Evolutionary conservation across 2,888 invertebrate genomes (phyloP).

Genomic region (Heliconius erato): DNA sequence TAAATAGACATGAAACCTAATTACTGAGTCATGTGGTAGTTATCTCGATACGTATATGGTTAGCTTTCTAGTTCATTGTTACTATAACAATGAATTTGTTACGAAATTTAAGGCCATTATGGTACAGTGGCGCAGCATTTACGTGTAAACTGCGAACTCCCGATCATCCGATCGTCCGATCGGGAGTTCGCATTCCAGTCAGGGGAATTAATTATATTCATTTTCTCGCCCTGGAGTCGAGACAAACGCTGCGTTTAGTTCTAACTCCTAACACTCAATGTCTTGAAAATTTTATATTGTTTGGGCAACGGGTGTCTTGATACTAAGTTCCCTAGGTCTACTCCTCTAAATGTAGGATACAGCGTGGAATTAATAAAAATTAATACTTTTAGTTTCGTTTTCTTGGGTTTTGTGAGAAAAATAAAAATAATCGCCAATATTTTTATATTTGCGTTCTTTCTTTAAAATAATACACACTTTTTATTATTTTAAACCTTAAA

Average conservation of each 20-base stretch:
- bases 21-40: neutral
- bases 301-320: neutral
- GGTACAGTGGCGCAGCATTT: neutral
- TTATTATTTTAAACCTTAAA: neutral
- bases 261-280: neutral
- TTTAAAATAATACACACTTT: neutral
- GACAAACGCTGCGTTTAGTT: neutral
- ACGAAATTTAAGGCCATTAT: neutral
- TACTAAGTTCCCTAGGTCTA: neutral
- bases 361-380: no score
- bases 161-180: no score
- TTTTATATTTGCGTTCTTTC: neutral
- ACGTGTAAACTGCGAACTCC: neutral
- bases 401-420: neutral
- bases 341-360: neutral
- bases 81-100: neutral
- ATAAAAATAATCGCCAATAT: neutral
- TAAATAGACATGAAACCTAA: no score
- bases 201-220: no score
- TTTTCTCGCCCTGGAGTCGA: neutral
- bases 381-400: no score
- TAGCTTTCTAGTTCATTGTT: neutral
- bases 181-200: no score
- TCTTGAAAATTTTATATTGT: no score
- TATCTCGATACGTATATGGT: neutral